Base-by-base conservation (phyloP, 2,113 vertebrate genomes). In the Ardeotis arabs region DNA sequence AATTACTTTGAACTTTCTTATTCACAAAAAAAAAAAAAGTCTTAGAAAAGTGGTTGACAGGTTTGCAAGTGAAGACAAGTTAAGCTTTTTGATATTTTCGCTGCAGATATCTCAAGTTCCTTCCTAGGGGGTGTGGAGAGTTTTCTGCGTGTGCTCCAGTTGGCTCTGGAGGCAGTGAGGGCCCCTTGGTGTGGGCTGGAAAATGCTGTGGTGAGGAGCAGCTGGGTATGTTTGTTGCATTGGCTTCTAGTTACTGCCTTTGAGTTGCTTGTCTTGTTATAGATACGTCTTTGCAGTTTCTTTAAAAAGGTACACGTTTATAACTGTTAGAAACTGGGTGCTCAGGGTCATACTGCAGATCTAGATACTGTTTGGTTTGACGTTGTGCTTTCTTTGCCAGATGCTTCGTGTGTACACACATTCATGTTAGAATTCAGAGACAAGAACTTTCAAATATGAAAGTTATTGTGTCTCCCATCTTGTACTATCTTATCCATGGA, bases 101-200 rank as follows among this genome's bases (percentile, higher is more conserved):
- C 23, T 9, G 11, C 37, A 29, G 20, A 21, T 74, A 37, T 19
- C 35, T 68, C 31, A 41, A 28, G 15, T 53, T 9, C 28, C 13
- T 53, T 62, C n/a, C n/a, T 52, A 6, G 4, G 12, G 10, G 9
- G 2, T 66, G 20, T n/a, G 50, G n/a, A 44, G 24, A 53, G 33
- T 20, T 75, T 83, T 70, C 28, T 41, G 27, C 1, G 0, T 76
- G 15, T 0, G 1, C 15, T 55, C 6, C 5, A 25, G 47, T 68
- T 6, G 28, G 12, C 28, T 55, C 55, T 74, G 45, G 47, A 75
- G 39, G 52, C 39, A 28, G 23, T 4, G 27, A 49, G 27, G 66
- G 45, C 59, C 47, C 27, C 35, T 73, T 5, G 7, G 5, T 0
- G 0, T 2, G 3, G 22, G 23, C 29, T 64, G 45, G 50, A 55